Base-by-base conservation (phyloP, 2,888 invertebrate genomes). In the Diaperis boleti region DNA sequence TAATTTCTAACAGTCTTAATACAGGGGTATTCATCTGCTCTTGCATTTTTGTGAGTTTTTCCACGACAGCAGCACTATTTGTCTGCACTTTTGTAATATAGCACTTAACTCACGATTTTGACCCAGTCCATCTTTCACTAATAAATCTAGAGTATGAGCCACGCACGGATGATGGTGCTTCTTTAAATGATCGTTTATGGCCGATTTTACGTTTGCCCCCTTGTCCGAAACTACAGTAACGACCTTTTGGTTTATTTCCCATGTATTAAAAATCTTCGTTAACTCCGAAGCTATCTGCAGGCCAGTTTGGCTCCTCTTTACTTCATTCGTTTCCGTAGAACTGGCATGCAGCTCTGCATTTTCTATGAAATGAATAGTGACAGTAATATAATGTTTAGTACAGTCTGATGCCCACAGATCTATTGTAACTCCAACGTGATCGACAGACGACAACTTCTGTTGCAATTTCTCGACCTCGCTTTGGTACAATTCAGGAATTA, bases 31-130 rank as follows among this genome's bases (percentile, higher is more conserved):
- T 20, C 69, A 72, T 67, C 60, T 73, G 70, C 26, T 59, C 17
- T 59, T 75, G 73, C 4, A 65, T 44, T 1, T 26, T 35, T 65
- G 62, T 67, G 7, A 75, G 50, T 66, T 71, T 74, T 49, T 67
- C 61, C 11, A 50, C 35, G 72, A 50, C 35, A 10, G 72, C 71
- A 14, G 63, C 10, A 69, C 68, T 35, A 70, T 31, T 11, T 20
- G 7, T 45, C 65, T 64, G 54, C 66, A 68, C 67, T 72, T 73
- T 59, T 64, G 61, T 29, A 60, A 26, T 13, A 73, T 64, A 0
- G 6, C 11, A 13, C 11, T 20, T 35, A 68, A 17, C 37, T 55
- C 37, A 11, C 44, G 8, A 26, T 54, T 59, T 18, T 31, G 13
- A n/a, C 8, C 13, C 15, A 49, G 10, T 18, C 15, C 15, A 15